These are phyloP conservation scores for Drosophila fuyamai DNA, from an alignment of 1,140 invertebrate species.

Conservation along the genomic window DNA sequence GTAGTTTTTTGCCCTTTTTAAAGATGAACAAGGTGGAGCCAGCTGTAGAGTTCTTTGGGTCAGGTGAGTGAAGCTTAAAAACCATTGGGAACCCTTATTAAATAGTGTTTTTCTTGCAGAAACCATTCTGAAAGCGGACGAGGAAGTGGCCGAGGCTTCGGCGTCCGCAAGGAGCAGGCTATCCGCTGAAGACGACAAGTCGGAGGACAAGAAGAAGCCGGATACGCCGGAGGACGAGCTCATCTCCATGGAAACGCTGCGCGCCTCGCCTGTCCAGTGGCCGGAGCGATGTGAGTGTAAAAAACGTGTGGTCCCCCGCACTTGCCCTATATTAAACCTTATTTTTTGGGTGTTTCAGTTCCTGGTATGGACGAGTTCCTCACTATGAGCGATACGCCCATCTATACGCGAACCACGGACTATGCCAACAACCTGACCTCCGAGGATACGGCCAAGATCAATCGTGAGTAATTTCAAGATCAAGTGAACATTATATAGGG, in stretches of 20 bases:
- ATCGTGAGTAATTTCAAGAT: constrained; percentile 87
- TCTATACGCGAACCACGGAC: constrained; percentile 86
- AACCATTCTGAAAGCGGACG: constrained; percentile 13
- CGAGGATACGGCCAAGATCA: constrained; percentile 90
- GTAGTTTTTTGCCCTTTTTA: background rate
- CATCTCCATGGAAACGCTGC: constrained; percentile 94
- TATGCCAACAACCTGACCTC: constrained; percentile 87
- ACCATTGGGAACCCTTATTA: background rate
- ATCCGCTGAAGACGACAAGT: background rate
- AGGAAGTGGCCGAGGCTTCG: constrained; percentile 14
- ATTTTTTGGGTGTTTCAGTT: constrained; percentile 85
- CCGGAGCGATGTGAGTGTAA: constrained; percentile 94
- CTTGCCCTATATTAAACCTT: constrained; percentile 16
- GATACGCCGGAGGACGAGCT: constrained; percentile 81
- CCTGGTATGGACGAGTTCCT: constrained; percentile 91
- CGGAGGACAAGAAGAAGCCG: background rate
- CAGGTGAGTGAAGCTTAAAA: constrained; percentile 5
- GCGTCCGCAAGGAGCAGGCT: background rate
- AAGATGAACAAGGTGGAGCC: constrained; percentile 18
- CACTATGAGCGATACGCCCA: constrained; percentile 85
- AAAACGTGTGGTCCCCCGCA: background rate
- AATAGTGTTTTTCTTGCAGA: constrained; percentile 13
- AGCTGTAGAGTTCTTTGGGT: constrained; percentile 11
- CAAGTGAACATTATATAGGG: background rate
- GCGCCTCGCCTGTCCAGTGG: constrained; percentile 96